These are phyloP conservation scores for Crocuta crocuta DNA, from an alignment of 2,113 vertebrate genomes.

Conservation along the genomic window DNA sequence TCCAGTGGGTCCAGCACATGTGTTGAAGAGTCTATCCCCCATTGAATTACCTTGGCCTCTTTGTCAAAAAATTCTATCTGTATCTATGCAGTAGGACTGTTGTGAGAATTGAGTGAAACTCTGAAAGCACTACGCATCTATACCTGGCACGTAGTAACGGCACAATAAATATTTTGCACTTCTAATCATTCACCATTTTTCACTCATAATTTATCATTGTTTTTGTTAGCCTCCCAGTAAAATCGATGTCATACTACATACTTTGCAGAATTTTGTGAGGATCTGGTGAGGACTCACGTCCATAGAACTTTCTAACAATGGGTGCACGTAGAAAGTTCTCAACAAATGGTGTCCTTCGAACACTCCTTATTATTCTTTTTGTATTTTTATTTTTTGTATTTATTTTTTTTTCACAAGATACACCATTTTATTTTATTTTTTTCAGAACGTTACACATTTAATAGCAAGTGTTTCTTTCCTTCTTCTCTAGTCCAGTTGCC, in stretches of 20 bases:
- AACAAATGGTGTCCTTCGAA: not conserved
- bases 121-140: not conserved
- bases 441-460: no score
- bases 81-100: not conserved
- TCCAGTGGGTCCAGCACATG: not conserved
- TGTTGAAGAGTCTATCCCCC: not conserved
- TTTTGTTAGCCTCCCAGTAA: not conserved
- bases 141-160: not conserved
- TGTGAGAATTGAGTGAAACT: not conserved
- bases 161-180: not conserved
- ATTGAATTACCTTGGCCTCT: not conserved
- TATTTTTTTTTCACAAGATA: no score
- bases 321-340: not conserved
- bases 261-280: not conserved
- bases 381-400: no score
- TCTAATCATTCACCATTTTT: not conserved
- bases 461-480: no score
- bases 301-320: not conserved
- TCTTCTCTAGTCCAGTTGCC: no score
- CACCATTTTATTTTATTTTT: no score
- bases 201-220: not conserved
- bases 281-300: not conserved
- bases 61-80: not conserved
- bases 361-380: no score
- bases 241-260: not conserved